These are phyloP conservation scores for Cyclina sinensis DNA, from an alignment of 1,140 invertebrate genomes.

Conservation along the genomic window DNA sequence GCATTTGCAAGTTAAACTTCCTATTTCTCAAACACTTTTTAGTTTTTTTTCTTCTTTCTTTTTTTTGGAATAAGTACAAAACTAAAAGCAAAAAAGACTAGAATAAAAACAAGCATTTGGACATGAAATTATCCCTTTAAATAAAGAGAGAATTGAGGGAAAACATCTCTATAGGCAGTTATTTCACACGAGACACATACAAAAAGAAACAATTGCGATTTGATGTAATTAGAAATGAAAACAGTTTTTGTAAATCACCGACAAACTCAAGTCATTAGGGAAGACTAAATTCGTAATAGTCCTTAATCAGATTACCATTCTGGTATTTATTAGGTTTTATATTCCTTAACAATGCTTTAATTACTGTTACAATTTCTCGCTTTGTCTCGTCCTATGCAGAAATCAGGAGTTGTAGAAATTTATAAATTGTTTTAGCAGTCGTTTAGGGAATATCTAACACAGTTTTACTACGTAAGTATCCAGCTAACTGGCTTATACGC, in stretches of 20 bases:
- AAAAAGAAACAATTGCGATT: slow-evolving; percentile 15
- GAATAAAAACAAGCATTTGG: neutral
- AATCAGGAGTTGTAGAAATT: slow-evolving; percentile 38
- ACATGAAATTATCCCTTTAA: neutral
- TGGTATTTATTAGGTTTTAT: slow-evolving; percentile 60
- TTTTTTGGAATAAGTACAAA: no score
- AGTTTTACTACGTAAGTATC: slow-evolving; percentile 46
- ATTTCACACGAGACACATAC: neutral
- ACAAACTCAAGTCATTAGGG: neutral
- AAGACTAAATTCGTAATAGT: neutral
- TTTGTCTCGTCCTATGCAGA: slow-evolving; percentile 45
- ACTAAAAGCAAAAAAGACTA: no score
- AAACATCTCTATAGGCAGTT: neutral
- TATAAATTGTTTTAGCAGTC: slow-evolving; percentile 61
- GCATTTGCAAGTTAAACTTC: no score
- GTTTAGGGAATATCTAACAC: slow-evolving; percentile 9
- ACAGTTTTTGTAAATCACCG: slow-evolving; percentile 45
- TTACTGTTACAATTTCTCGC: slow-evolving; percentile 51
- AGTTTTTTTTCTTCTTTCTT: no score
- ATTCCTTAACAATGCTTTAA: slow-evolving; percentile 49
- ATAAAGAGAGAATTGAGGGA: slow-evolving; percentile 11
- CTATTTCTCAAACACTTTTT: no score
- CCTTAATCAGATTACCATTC: slow-evolving; percentile 43
- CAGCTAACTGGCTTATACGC: neutral
- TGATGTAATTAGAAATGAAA: slow-evolving; percentile 46